phyloP scores from a whole-genome alignment of 1,140 invertebrate genomes.

The Penaeus indicus region DNA sequence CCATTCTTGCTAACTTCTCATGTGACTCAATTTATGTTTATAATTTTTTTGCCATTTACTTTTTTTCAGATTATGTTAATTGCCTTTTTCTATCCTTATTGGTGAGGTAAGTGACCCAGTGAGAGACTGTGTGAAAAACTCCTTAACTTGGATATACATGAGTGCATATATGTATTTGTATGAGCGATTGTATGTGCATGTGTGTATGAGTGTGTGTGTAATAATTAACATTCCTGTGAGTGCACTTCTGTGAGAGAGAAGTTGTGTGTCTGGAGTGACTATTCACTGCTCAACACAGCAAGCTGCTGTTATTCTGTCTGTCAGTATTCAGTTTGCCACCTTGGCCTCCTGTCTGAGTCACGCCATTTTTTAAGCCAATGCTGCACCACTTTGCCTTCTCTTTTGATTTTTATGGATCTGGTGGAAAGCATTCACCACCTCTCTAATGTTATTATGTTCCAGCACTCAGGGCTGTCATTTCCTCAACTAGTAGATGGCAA shows the following conservation, averaged over 20 bases:
- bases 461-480: conserved; percentile 54
- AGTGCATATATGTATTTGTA: neutral
- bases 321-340: conserved; percentile 58
- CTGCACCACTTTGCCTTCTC: conserved; percentile 64
- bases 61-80: conserved; percentile 64
- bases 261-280: neutral
- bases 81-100: conserved; percentile 59
- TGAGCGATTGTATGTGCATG: neutral
- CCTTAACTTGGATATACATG: neutral
- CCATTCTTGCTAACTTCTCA: conserved; percentile 51
- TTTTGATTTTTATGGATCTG: conserved; percentile 44
- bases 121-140: conserved; percentile 41
- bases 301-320: conserved; percentile 62
- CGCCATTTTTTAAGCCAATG: conserved; percentile 60
- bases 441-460: conserved; percentile 57
- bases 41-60: conserved; percentile 58
- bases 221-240: neutral
- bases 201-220: neutral
- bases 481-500: conserved; percentile 55
- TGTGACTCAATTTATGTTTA: conserved; percentile 57
- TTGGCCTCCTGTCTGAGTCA: conserved; percentile 60
- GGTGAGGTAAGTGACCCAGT: conserved; percentile 55
- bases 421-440: conserved; percentile 58
- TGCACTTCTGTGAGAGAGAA: too few relatives aligned
- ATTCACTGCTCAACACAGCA: conserved; percentile 37